These are phyloP conservation scores for Calypte anna DNA, from an alignment of 2,113 vertebrate species.

Conservation along the genomic window DNA sequence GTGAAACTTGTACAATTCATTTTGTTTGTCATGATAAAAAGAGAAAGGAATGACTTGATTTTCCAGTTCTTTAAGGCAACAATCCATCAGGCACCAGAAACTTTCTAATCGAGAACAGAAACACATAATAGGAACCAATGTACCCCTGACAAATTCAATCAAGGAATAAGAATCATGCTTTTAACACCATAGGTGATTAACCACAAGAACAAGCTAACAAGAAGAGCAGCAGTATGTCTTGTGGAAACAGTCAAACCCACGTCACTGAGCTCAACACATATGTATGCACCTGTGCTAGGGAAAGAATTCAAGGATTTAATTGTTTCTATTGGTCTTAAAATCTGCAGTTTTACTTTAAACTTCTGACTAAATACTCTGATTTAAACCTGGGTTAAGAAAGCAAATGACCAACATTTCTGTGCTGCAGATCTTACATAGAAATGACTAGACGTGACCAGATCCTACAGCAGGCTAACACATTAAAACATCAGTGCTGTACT, in stretches of 20 bases:
- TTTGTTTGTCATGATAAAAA: neutral
- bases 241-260: neutral
- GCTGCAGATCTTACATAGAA: neutral
- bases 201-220: neutral
- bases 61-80: conserved; percentile 19
- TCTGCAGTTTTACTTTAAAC: neutral
- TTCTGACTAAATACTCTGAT: neutral
- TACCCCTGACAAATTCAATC: neutral
- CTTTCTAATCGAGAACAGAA: conserved; percentile 37
- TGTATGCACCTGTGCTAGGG: neutral
- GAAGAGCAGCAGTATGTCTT: neutral
- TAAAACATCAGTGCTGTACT: neutral
- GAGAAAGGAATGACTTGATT: neutral
- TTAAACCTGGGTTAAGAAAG: neutral
- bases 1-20: neutral
- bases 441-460: neutral
- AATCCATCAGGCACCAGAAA: neutral
- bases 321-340: neutral
- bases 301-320: neutral
- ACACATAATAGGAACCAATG: neutral
- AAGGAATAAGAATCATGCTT: neutral
- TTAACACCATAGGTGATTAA: neutral
- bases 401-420: accelerated
- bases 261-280: neutral
- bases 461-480: neutral